Evolutionary conservation across 2,113 vertebrate genomes (phyloP).

Genomic region (Menura novaehollandiae): DNA sequence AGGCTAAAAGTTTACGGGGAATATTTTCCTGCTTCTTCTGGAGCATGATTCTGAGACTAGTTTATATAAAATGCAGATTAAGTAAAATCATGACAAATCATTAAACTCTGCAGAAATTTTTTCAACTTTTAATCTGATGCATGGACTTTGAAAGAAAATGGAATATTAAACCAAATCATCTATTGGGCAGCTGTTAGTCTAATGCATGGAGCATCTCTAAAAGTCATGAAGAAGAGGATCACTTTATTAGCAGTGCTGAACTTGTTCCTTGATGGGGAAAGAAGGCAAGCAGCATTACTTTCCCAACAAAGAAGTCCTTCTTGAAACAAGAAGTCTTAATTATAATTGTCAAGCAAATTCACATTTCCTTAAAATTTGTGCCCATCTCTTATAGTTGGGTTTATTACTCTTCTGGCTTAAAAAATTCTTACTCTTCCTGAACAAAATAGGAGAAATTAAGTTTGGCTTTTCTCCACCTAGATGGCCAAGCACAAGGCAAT

Average conservation of each 20-base stretch:
- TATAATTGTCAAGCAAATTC: neutral
- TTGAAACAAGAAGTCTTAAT: neutral
- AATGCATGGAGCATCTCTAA: neutral
- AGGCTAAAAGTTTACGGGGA: neutral
- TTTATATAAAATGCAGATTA: neutral
- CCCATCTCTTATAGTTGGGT: neutral
- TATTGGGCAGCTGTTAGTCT: neutral
- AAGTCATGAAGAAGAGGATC: neutral
- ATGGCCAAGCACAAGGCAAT: neutral
- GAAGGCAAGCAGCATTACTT: neutral
- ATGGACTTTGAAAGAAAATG: neutral
- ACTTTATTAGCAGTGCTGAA: neutral
- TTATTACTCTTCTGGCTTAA: neutral
- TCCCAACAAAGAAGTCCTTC: neutral
- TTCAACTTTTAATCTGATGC: neutral
- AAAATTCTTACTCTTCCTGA: neutral
- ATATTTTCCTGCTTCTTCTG: neutral
- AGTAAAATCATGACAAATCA: neutral
- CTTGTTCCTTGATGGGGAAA: neutral
- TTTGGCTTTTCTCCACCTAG: neutral
- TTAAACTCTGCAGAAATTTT: neutral
- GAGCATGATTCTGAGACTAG: neutral
- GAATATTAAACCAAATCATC: neutral
- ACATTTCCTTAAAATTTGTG: neutral
- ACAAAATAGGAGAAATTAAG: neutral